Percentiles rank a stretch among this genome's conserved stretches.
Conservation (phyloP, 2,888 invertebrate genomes). For the Tenthredo distinguenda region DNA sequence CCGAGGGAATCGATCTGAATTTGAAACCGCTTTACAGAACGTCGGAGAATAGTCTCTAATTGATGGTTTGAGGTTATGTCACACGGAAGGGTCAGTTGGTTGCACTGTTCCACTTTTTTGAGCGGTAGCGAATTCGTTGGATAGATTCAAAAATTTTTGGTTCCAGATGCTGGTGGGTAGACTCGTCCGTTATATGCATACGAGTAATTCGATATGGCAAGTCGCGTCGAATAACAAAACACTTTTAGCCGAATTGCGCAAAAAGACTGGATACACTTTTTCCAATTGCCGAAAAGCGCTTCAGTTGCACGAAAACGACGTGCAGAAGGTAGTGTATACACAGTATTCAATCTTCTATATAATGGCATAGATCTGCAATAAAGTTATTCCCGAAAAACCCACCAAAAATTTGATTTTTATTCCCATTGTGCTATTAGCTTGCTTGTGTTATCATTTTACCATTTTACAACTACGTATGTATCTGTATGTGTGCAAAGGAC, state of each 20-base stretch:
- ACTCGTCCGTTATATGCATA: slow-evolving; percentile 82
- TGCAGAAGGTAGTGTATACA: slow-evolving; percentile 84
- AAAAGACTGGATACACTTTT: slow-evolving; percentile 97
- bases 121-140: background rate
- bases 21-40: background rate
- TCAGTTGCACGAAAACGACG: slow-evolving; percentile 92
- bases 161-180: slow-evolving; percentile 83
- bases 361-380: background rate
- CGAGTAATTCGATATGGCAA: slow-evolving; percentile 80
- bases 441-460: background rate
- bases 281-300: slow-evolving; percentile 97
- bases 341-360: background rate
- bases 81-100: background rate
- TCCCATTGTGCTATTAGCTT: background rate
- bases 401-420: background rate
- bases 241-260: slow-evolving; percentile 90
- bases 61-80: background rate
- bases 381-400: background rate
- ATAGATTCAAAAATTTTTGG: background rate
- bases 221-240: slow-evolving; percentile 83
- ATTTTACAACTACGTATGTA: background rate
- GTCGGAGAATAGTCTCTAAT: background rate
- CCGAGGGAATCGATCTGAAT: background rate
- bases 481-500: background rate
- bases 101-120: background rate